Percentiles rank a stretch among this genome's conserved stretches.
Evolutionary conservation across 2,797 vertebrate genomes (phyloP).

Genomic region (Prionace glauca): DNA sequence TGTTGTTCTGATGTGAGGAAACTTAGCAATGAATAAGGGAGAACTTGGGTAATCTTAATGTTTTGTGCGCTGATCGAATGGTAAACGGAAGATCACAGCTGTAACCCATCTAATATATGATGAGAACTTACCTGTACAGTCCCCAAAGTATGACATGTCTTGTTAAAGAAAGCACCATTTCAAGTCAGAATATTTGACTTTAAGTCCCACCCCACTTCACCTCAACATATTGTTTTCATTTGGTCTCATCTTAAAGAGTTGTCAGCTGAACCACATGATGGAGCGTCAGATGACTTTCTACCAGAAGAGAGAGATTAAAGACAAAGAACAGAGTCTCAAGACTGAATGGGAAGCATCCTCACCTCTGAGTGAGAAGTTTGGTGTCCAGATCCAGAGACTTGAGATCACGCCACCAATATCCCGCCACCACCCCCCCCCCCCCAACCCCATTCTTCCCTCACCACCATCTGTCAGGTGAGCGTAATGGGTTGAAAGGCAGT

Average conservation of each 20-base stretch:
- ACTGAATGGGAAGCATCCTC: not conserved
- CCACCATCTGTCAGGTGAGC: too few species aligned
- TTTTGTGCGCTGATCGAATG: not conserved
- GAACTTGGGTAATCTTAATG: constrained; percentile 9
- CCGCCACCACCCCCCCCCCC: too few species aligned
- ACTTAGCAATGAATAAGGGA: not conserved
- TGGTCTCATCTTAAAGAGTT: not conserved
- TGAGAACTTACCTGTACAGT: not conserved
- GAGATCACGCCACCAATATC: not conserved
- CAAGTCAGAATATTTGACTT: not conserved
- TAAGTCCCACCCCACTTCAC: not conserved
- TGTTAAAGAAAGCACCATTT: not conserved
- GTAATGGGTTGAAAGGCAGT: too few species aligned
- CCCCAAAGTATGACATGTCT: not conserved
- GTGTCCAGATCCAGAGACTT: not conserved
- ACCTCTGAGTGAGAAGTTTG: not conserved
- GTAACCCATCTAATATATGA: not conserved
- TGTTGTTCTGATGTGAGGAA: constrained; percentile 10
- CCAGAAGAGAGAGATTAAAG: not conserved
- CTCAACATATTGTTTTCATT: not conserved
- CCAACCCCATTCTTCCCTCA: too few species aligned
- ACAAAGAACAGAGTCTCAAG: not conserved
- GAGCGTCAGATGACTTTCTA: not conserved
- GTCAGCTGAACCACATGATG: not conserved
- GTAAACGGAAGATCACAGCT: not conserved